These are phyloP conservation scores for Callospermophilus lateralis DNA, from an alignment of 2,113 vertebrate genomes.

Conservation along the genomic window DNA sequence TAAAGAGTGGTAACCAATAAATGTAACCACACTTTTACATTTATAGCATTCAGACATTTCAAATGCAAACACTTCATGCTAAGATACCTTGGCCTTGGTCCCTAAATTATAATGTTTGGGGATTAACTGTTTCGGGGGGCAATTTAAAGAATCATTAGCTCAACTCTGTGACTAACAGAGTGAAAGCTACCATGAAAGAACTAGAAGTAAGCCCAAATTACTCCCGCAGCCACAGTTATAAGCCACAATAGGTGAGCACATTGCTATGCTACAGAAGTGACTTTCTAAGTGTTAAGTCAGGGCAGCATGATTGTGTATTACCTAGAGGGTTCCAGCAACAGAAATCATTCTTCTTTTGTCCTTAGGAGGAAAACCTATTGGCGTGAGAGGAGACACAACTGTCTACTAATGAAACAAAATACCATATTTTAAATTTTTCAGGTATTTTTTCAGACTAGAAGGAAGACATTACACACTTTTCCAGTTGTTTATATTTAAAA, in stretches of 20 bases:
- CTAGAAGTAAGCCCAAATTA: slow-evolving; percentile 28
- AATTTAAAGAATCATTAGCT: slow-evolving; percentile 52
- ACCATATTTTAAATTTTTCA: background rate
- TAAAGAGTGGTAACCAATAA: background rate
- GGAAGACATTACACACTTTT: background rate
- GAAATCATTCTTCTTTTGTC: background rate
- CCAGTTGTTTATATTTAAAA: background rate
- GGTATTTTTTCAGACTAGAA: background rate
- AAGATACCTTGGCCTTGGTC: slow-evolving; percentile 20
- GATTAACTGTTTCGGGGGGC: slow-evolving; percentile 37
- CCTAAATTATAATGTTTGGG: slow-evolving; percentile 30
- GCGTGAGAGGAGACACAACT: background rate
- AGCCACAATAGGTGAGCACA: background rate
- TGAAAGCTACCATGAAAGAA: slow-evolving; percentile 58
- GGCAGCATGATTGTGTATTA: background rate
- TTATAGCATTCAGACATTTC: background rate
- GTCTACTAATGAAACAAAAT: background rate
- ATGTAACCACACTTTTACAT: background rate
- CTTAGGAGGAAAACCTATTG: background rate
- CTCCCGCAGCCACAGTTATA: background rate
- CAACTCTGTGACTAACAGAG: slow-evolving; percentile 25
- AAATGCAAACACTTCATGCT: background rate
- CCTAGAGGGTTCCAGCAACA: background rate
- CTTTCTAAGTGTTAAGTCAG: background rate
- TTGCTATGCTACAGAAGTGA: background rate